Evolutionary conservation across 92 coral and sea anemone species (phyloP).

Genomic region (Chrysogorgia sp.): DNA sequence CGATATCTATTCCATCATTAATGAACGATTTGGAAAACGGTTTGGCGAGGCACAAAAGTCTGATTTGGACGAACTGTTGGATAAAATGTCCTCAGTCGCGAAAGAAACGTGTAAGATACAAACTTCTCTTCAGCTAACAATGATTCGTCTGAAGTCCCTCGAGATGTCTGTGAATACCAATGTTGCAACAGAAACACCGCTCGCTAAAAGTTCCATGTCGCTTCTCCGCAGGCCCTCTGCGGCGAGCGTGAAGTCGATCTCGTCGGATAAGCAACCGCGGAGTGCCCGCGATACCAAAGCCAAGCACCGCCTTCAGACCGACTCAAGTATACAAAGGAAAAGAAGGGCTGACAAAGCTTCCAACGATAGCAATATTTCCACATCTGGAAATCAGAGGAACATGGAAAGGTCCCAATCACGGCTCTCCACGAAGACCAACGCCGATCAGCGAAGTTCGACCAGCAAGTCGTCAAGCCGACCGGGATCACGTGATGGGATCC

Average conservation of each 20-base stretch:
- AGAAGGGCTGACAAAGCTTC: not conserved
- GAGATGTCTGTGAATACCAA: slow-evolving; percentile 16
- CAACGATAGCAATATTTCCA: not conserved
- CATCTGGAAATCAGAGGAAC: not conserved
- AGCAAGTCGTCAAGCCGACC: slow-evolving; percentile 18
- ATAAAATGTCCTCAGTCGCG: slow-evolving; percentile 34
- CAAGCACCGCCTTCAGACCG: slow-evolving; percentile 6
- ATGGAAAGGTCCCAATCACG: slow-evolving; percentile 17
- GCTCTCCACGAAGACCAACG: slow-evolving; percentile 1
- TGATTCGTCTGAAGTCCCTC: slow-evolving; percentile 37
- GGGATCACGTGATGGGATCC: slow-evolving; percentile 13
- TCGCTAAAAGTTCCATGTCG: not conserved
- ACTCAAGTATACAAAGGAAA: slow-evolving; percentile 10
- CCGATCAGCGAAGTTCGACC: not conserved
- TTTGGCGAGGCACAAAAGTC: slow-evolving; percentile 43
- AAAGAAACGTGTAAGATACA: slow-evolving; percentile 30
- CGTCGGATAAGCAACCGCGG: slow-evolving; percentile 30
- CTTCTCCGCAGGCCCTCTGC: slow-evolving; percentile 5
- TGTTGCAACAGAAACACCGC: not conserved
- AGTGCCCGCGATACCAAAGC: not conserved
- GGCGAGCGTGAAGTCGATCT: slow-evolving; percentile 19
- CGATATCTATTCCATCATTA: slow-evolving; percentile 18
- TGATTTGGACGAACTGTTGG: slow-evolving; percentile 35
- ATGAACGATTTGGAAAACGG: slow-evolving; percentile 38
- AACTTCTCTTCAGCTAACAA: slow-evolving; percentile 39